Base-by-base conservation (phyloP, 2,888 invertebrate species). In the Andrena hattorfiana region DNA sequence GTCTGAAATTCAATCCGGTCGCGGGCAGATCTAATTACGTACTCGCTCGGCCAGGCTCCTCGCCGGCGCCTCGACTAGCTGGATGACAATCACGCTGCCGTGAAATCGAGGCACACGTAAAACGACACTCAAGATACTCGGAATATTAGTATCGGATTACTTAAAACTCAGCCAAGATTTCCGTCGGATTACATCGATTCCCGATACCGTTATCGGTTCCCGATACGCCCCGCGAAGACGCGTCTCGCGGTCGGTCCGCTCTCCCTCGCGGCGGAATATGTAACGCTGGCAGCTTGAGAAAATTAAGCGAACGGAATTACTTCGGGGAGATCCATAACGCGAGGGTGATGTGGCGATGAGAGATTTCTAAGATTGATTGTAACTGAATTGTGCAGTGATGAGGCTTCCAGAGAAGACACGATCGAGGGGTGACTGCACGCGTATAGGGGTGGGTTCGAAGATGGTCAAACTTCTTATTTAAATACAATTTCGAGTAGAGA, bases 131-230 rank as follows among this genome's bases (percentile, higher is more conserved):
- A 54, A 54, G 23, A 30, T 32, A 23, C 48, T n/a, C 20, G 28
- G 35, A 49, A 74, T 70, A 74, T 74, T 64, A 68, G 60, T 59
- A 56, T 81, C 67, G 51, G 62, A 68, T 81, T 81, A 76, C 68
- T 68, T 32, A 63, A 48, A 48, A 30, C n/a, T 54, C 62, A 16
- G 26, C 35, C 68, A 56, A 56, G 56, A 72, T 48, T 28, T 54
- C 56, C 69, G 28, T 8, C 69, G n/a, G 56, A 35, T 67, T 62
- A 51, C 35, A 69, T 49, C 23, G 35, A 60, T 30, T 30, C 62
- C 32, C 42, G 23, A 73, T 54, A 51, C 16, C 5, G 32, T 30
- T 72, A 74, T 63, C 60, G 75, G 16, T 67, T 66, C 35, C 28
- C 73, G 59, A 72, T 66, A 35, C 49, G 48, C 42, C 6, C 30